These are phyloP conservation scores for Stenoptilia bipunctidactyla DNA, from an alignment of 2,888 invertebrate species.

Conservation along the genomic window DNA sequence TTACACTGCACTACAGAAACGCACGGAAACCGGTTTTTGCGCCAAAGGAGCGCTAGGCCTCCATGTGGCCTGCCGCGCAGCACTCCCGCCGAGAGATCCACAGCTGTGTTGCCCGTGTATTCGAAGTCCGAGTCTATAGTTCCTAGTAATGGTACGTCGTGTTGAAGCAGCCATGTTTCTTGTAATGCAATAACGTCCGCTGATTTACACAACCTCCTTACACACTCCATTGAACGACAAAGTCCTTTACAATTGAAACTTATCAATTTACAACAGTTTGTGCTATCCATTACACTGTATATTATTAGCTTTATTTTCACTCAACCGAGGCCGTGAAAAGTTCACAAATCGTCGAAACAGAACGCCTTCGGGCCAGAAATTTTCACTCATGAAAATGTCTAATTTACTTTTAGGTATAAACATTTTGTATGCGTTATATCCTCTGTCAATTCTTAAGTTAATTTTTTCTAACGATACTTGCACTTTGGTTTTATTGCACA, in stretches of 20 bases:
- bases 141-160: slow-evolving; percentile 1
- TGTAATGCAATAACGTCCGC: background rate
- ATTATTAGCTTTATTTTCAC: too few species aligned
- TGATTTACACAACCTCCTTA: background rate
- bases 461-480: slow-evolving; percentile 12
- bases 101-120: slow-evolving; percentile 1
- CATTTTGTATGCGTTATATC: slow-evolving; percentile 13
- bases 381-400: slow-evolving; percentile 11
- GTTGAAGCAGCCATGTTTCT: slow-evolving; percentile 1
- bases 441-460: slow-evolving; percentile 9
- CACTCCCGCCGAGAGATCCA: slow-evolving; percentile 3
- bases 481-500: slow-evolving; percentile 9
- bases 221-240: background rate
- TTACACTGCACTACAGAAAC: slow-evolving; percentile 2
- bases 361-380: slow-evolving; percentile 18
- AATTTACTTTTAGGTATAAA: slow-evolving; percentile 14
- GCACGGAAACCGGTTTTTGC: background rate
- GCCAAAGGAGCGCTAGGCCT: slow-evolving; percentile 4
- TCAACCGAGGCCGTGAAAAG: background rate
- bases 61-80: slow-evolving; percentile 3
- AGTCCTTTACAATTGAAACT: slow-evolving; percentile 1
- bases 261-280: background rate
- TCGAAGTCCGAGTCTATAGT: background rate
- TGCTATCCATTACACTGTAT: too few species aligned
- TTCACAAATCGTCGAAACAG: slow-evolving; percentile 14